Conservation (phyloP, 2,888 invertebrate genomes). For the Trileptium ribeirensis region DNA sequence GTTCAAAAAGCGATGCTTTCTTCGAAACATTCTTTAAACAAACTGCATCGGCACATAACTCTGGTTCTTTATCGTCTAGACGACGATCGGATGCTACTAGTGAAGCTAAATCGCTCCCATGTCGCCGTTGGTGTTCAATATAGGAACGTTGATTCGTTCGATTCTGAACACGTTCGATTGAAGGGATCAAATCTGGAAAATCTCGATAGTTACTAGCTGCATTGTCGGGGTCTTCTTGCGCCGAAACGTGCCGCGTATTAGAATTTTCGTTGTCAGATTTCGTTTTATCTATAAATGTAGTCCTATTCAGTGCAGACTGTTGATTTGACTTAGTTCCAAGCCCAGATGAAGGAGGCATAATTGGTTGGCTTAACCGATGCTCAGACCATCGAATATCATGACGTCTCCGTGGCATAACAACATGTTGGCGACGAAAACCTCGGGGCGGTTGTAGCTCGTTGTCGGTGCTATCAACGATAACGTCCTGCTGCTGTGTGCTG, state of each 20-base stretch:
- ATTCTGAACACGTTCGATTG: neutral
- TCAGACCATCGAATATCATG: neutral
- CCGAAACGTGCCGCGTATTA: neutral
- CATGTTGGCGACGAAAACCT: no score
- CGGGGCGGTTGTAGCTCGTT: no score
- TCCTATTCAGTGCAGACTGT: neutral
- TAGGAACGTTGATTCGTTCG: neutral
- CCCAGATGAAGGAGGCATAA: neutral
- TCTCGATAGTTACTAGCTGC: neutral
- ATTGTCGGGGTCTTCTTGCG: neutral
- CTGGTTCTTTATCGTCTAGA: neutral
- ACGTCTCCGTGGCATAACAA: neutral
- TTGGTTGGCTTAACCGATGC: neutral
- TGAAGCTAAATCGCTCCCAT: neutral
- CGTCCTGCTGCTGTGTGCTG: no score
- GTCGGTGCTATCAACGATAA: no score
- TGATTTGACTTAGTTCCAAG: neutral
- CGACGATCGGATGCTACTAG: neutral
- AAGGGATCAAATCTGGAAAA: neutral
- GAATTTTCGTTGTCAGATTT: neutral
- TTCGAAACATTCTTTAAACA: neutral
- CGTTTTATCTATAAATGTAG: no score
- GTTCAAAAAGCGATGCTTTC: neutral
- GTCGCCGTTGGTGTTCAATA: neutral
- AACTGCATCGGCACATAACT: neutral